Base-by-base conservation (phyloP, 2,113 vertebrate genomes). In the Rana temporaria region DNA sequence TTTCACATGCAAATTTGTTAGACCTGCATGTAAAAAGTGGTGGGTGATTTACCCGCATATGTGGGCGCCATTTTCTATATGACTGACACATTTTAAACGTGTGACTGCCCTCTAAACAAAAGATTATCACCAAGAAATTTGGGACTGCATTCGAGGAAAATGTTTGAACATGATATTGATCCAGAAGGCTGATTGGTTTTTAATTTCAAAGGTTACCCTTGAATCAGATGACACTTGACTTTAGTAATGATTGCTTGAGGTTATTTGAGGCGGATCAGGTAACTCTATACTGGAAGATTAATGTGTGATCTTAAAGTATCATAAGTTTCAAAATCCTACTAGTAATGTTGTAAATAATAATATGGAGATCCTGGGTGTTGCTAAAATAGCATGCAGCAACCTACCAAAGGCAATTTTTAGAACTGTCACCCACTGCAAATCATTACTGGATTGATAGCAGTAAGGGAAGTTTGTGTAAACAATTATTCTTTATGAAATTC, bases 121-220 rank as follows among this genome's bases (percentile, higher is more conserved):
- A 74, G 34, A 74, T 74, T 20, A 34, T 1, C 12, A 32, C 11
- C 12, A 60, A 34, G 19, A 74, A 8, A 38, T 59, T 18, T n/a
- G 18, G 52, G 38, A 64, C 7, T 14, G 62, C 24, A 53, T 62
- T 63, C 32, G 63, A 32, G 16, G 30, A 73, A 65, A 65, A n/a
- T 24, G 18, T 63, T 32, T 18, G 26, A 32, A 18, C 24, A 71
- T 22, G 16, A 56, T 19, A 18, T 32, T 16, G 24, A 42, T 68
- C 20, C 12, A 4, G n/a, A 22, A 42, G 6, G 5, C 63, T 60
- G 71, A 38, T 42, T 55, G 19, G 32, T 22, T 12, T 82, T 56
- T 57, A 15, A 42, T 59, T 82, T 82, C 32, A 82, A 75, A 82
- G 80, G 80, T 82, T 82, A 73, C 42, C 80, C 52, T 32, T 67